Evolutionary conservation across 2,113 vertebrate genomes (phyloP).

Genomic region (Albula goreensis): DNA sequence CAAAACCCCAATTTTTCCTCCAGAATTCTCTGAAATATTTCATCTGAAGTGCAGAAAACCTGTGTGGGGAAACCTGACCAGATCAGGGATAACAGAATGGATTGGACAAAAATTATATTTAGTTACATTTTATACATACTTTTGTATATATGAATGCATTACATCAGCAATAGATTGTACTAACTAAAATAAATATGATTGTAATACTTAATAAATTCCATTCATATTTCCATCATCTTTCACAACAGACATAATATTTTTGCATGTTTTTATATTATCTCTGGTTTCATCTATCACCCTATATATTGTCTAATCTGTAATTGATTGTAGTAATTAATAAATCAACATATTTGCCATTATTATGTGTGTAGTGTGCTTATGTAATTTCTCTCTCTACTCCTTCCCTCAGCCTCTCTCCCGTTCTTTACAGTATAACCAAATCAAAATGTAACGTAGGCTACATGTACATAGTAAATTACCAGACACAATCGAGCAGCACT

Average conservation of each 20-base stretch:
- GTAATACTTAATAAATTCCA: constrained; percentile 2
- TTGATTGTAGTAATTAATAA: background rate
- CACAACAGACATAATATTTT: constrained; percentile 9
- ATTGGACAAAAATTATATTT: background rate
- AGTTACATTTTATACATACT: background rate
- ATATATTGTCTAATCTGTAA: background rate
- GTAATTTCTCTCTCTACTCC: background rate
- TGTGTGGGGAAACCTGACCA: background rate
- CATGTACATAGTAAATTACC: background rate
- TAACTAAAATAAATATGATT: constrained; percentile 15
- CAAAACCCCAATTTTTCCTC: background rate
- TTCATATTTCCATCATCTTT: background rate
- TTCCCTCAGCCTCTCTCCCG: too few relatives aligned
- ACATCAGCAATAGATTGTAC: constrained; percentile 18
- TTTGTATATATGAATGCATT: background rate
- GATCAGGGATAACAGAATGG: background rate
- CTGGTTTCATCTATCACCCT: background rate
- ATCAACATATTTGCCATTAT: background rate
- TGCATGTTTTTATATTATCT: background rate
- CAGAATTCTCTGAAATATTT: background rate
- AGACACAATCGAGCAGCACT: background rate
- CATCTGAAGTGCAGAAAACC: background rate
- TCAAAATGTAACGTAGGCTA: background rate
- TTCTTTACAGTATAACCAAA: background rate
- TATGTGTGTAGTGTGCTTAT: background rate